A percentile compares a stretch with the other conserved stretches of the same genome.
Conservation (phyloP, 2,113 vertebrate species). For the Odocoileus hemionus region DNA sequence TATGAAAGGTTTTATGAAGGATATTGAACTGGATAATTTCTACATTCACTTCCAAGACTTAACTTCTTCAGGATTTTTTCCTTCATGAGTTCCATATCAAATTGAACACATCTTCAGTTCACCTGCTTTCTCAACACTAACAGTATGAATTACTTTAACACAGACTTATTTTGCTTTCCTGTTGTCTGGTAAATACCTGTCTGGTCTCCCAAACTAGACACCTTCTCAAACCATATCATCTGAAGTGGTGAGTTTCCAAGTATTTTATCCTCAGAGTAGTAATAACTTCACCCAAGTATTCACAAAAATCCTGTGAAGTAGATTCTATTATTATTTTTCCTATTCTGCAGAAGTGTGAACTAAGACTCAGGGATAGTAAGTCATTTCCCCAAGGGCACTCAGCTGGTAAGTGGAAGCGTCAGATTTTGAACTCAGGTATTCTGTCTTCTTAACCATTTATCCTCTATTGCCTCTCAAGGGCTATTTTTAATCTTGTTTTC, state of each 20-base stretch:
- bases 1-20: neutral
- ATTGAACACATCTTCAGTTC: neutral
- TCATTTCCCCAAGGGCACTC: slow-evolving; percentile 50
- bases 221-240: neutral
- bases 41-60: neutral
- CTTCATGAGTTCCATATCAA: neutral
- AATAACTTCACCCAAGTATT: slow-evolving; percentile 55
- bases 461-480: neutral
- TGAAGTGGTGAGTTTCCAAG: slow-evolving; percentile 43
- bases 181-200: neutral
- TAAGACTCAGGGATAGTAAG: slow-evolving; percentile 43
- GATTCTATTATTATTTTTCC: slow-evolving; percentile 40
- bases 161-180: slow-evolving; percentile 3
- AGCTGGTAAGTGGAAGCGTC: neutral
- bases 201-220: neutral
- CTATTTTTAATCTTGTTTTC: slow-evolving; percentile 33
- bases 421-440: slow-evolving; percentile 25
- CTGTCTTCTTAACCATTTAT: slow-evolving; percentile 29
- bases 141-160: neutral
- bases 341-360: slow-evolving; percentile 28
- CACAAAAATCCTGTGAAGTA: slow-evolving; percentile 43
- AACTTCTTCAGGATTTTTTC: neutral
- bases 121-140: neutral
- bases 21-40: neutral
- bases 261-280: slow-evolving; percentile 49